Evolutionary conservation across 2,797 vertebrate species (phyloP).

Genomic region (Helicolenus hilgendorfi): DNA sequence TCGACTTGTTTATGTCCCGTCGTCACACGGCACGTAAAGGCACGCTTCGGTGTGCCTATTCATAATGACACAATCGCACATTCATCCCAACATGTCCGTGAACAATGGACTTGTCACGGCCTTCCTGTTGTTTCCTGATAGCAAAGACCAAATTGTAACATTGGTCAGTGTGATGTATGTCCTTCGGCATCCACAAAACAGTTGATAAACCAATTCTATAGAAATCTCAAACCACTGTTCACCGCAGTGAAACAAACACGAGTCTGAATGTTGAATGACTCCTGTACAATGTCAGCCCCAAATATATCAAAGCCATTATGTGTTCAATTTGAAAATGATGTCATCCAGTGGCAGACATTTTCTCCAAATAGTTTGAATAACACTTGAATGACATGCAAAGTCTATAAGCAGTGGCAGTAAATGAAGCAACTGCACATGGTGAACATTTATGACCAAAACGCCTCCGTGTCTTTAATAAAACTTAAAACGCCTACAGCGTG

Average conservation of each 20-base stretch:
- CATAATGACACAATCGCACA: slow-evolving; percentile 27
- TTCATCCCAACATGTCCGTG: neutral
- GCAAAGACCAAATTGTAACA: slow-evolving; percentile 2
- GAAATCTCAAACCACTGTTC: neutral
- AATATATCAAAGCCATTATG: too few relatives aligned
- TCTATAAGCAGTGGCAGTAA: neutral
- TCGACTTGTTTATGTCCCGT: neutral
- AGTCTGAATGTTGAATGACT: neutral
- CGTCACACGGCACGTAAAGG: neutral
- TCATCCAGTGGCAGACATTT: too few relatives aligned
- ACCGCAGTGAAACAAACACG: neutral
- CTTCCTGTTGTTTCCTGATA: slow-evolving; percentile 52
- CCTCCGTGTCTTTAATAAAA: neutral
- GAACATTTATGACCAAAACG: neutral
- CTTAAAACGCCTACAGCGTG: neutral
- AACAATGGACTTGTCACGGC: slow-evolving; percentile 28
- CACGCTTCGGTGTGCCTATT: neutral
- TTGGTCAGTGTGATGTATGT: neutral
- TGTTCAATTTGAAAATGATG: too few relatives aligned
- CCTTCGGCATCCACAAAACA: neutral
- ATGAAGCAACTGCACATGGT: neutral
- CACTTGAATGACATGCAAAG: neutral
- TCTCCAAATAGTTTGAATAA: neutral
- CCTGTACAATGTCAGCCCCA: too few relatives aligned
- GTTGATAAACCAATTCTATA: neutral